A percentile compares a stretch with the other conserved stretches of the same genome.
Evolutionary conservation across 2,797 vertebrate species (phyloP).

Genomic region (Coranthus polyacanthus): DNA sequence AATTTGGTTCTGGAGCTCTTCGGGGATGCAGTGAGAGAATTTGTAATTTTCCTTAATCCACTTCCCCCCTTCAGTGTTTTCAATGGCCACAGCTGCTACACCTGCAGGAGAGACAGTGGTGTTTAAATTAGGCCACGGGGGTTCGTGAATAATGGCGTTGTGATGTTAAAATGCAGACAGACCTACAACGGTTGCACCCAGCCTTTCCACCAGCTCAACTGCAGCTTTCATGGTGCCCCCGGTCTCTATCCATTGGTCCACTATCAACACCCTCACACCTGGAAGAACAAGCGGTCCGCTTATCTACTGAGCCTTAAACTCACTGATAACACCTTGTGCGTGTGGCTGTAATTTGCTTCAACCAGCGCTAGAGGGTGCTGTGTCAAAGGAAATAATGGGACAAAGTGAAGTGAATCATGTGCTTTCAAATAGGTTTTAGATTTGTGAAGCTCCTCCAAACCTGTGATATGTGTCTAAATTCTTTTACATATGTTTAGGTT

Average conservation of each 20-base stretch:
- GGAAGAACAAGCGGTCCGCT: conserved; percentile 3
- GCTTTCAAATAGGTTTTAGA: too few species aligned
- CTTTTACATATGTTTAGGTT: too few species aligned
- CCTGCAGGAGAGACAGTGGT: conserved; percentile 70
- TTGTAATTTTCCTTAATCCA: conserved; percentile 90
- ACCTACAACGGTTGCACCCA: conserved; percentile 88
- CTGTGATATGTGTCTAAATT: too few species aligned
- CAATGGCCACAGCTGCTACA: conserved; percentile 88
- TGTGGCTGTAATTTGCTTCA: neutral
- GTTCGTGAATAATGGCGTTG: neutral
- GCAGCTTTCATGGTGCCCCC: conserved; percentile 92
- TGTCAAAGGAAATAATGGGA: conserved; percentile 12
- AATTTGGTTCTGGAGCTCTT: conserved; percentile 83
- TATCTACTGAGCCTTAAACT: neutral
- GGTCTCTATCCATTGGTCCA: conserved; percentile 94
- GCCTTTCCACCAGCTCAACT: conserved; percentile 86
- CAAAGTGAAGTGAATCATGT: neutral
- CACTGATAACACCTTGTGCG: neutral
- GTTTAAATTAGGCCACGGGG: neutral
- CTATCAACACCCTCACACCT: conserved; percentile 88
- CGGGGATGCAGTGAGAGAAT: conserved; percentile 87
- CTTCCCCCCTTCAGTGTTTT: conserved; percentile 88
- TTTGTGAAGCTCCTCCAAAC: too few species aligned
- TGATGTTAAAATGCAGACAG: conserved; percentile 16
- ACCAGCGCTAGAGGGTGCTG: conserved; percentile 50